Percentiles rank a stretch among this genome's conserved stretches.
Conservation (phyloP, 2,113 vertebrate genomes). For the Artemisiospiza belli region DNA sequence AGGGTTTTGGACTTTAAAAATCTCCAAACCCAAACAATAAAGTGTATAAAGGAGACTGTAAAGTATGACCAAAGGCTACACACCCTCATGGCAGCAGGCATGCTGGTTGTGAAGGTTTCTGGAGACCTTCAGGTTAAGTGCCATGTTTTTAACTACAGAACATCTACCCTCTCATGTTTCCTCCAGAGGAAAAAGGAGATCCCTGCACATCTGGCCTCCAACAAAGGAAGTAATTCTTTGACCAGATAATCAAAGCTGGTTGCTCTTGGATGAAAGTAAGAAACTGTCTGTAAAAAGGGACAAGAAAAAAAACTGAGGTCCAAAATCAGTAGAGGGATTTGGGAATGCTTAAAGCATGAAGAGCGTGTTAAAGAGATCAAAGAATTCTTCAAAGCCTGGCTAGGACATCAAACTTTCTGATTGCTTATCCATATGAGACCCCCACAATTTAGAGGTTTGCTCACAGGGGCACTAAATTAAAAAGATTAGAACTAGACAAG, state of each 20-base stretch:
- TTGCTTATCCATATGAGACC: background rate
- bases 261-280: background rate
- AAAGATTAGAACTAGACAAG: background rate
- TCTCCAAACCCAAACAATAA: background rate
- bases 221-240: background rate
- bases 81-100: background rate
- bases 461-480: background rate
- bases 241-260: background rate
- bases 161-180: background rate
- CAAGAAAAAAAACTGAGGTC: background rate
- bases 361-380: background rate
- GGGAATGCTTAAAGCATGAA: background rate
- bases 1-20: background rate
- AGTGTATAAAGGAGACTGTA: background rate
- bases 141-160: background rate
- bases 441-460: background rate
- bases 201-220: background rate
- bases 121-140: background rate
- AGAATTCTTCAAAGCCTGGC: background rate
- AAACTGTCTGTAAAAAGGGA: background rate
- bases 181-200: background rate
- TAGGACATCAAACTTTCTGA: background rate
- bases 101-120: background rate
- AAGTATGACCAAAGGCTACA: background rate
- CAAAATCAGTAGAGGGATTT: background rate